Conservation (phyloP, 1,140 invertebrate species). For the Drosophila nikananu region DNA sequence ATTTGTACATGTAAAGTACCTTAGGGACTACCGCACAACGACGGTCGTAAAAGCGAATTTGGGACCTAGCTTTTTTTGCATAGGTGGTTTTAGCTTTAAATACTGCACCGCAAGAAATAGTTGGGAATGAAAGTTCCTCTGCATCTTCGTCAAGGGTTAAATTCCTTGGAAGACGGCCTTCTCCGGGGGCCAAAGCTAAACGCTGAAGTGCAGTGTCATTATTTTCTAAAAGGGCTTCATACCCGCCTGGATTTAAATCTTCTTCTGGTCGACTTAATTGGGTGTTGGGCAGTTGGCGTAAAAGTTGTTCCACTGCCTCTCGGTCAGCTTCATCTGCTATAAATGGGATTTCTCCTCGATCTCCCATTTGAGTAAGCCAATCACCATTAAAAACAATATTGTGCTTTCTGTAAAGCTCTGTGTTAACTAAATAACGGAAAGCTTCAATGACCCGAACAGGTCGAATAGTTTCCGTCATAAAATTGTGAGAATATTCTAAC, state of each 20-base stretch:
- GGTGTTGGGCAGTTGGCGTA: neutral
- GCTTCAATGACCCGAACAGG: neutral
- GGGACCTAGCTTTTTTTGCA: neutral
- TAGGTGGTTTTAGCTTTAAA: neutral
- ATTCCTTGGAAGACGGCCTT: neutral
- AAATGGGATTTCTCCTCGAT: neutral
- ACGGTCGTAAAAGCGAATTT: neutral
- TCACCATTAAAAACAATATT: neutral
- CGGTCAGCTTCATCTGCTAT: neutral
- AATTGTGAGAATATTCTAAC: neutral
- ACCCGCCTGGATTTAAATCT: neutral
- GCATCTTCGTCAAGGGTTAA: neutral
- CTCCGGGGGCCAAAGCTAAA: neutral
- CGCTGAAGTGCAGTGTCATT: neutral
- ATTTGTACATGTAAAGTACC: neutral
- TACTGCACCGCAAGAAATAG: too few species aligned
- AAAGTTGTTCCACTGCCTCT: neutral
- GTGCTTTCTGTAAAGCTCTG: neutral
- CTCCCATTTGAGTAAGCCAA: neutral
- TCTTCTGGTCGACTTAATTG: neutral
- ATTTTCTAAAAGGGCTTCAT: neutral
- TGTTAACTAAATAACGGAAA: neutral
- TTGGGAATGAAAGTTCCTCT: neutral
- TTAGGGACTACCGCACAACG: neutral
- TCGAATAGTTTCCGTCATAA: constrained; percentile 9